Percentiles rank a stretch among this genome's conserved stretches.
Conservation (phyloP, 2,797 vertebrate species). For the Chloroceryle amazona region DNA sequence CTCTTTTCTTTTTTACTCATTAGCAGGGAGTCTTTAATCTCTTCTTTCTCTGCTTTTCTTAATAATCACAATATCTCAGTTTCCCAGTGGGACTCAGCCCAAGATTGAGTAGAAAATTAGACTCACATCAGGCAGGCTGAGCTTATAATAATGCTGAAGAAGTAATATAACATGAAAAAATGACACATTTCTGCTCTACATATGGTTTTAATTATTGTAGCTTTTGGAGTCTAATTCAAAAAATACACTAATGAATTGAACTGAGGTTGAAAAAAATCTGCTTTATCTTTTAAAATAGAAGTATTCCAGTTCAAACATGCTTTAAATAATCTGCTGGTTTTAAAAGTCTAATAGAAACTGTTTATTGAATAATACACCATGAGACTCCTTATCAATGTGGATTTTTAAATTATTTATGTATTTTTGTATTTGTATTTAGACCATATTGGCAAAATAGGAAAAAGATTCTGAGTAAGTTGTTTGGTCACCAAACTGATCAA, state of each 20-base stretch:
- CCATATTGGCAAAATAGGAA: background rate
- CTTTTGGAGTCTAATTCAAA: constrained; percentile 38
- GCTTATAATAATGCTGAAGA: constrained; percentile 63
- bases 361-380: background rate
- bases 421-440: background rate
- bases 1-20: constrained; percentile 53
- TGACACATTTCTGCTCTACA: background rate
- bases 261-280: background rate
- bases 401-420: background rate
- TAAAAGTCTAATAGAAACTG: background rate
- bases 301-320: background rate
- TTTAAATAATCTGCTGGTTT: background rate
- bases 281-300: background rate
- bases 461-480: background rate
- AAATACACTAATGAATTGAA: background rate
- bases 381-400: background rate
- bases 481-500: background rate
- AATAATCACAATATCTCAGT: constrained; percentile 70
- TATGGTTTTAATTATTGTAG: constrained; percentile 35
- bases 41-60: constrained; percentile 54
- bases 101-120: constrained; percentile 75
- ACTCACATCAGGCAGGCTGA: constrained; percentile 31
- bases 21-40: constrained; percentile 67
- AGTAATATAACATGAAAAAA: constrained; percentile 55
- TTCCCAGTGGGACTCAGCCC: constrained; percentile 60